A percentile compares a stretch with the other conserved stretches of the same genome.
These are phyloP conservation scores for Limnephilus marmoratus DNA, from an alignment of 2,888 invertebrate genomes.

Conservation along the genomic window DNA sequence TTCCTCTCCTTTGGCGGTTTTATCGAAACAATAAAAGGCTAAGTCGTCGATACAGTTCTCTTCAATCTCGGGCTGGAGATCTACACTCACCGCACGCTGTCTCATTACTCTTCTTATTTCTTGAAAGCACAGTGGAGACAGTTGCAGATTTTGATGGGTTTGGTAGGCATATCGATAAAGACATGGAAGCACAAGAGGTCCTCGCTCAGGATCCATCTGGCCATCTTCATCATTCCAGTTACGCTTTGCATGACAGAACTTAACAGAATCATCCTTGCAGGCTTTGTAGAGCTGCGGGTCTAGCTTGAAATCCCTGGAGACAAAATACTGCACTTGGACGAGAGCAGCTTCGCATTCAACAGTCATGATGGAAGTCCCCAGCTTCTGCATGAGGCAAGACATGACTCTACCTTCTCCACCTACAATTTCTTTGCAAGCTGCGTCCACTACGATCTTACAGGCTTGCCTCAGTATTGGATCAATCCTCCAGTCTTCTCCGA, in stretches of 20 bases:
- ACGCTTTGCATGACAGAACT: conserved; percentile 86
- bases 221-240: conserved; percentile 84
- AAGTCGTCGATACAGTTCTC: conserved; percentile 92
- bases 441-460: conserved; percentile 90
- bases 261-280: conserved; percentile 92
- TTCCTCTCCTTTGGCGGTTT: conserved; percentile 93
- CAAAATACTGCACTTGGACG: conserved; percentile 97
- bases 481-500: conserved; percentile 96
- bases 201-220: conserved; percentile 86
- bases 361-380: conserved; percentile 90
- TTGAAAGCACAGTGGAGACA: conserved; percentile 81
- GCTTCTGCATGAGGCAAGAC: conserved; percentile 95
- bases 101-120: conserved; percentile 95
- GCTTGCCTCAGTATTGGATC: conserved; percentile 93
- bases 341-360: conserved; percentile 93
- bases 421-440: conserved; percentile 83
- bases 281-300: conserved; percentile 92
- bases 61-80: conserved; percentile 96
- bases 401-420: conserved; percentile 91
- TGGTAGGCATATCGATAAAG: conserved; percentile 86
- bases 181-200: conserved; percentile 92
- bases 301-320: conserved; percentile 95
- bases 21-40: conserved; percentile 88
- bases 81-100: conserved; percentile 93
- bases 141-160: conserved; percentile 72